phyloP scores from a whole-genome alignment of 1,140 invertebrate genomes.

The Lepidotrigona ventralis region DNA sequence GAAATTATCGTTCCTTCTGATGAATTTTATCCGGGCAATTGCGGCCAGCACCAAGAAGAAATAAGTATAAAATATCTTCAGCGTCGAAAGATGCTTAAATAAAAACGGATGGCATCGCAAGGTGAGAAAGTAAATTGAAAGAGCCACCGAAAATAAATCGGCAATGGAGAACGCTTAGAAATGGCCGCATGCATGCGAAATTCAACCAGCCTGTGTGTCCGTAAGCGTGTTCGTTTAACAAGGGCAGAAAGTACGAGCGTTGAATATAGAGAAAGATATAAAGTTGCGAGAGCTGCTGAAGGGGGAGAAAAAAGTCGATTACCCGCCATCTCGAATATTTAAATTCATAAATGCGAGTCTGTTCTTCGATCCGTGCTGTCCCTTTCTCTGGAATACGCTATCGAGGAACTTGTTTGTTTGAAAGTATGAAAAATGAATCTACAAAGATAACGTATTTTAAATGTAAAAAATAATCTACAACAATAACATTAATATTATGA shows the following conservation, averaged over 20 bases:
- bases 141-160: slow-evolving; percentile 53
- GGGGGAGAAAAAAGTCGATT: background rate
- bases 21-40: background rate
- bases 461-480: too few species aligned
- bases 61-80: too few species aligned
- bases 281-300: slow-evolving; percentile 16
- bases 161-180: slow-evolving; percentile 69
- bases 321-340: slow-evolving; percentile 60
- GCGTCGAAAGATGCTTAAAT: background rate
- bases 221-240: slow-evolving; percentile 64
- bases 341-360: slow-evolving; percentile 60
- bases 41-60: background rate
- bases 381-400: background rate
- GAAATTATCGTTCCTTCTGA: too few species aligned
- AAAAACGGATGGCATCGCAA: background rate
- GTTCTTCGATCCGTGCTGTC: slow-evolving; percentile 15
- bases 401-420: background rate
- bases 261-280: slow-evolving; percentile 43
- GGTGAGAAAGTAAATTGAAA: slow-evolving; percentile 35
- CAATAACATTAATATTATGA: background rate
- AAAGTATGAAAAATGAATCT: background rate
- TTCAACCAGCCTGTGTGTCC: slow-evolving; percentile 51
- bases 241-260: slow-evolving; percentile 45
- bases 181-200: slow-evolving; percentile 74
- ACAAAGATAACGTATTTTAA: too few species aligned